Base-by-base conservation (phyloP, 2,797 vertebrate species). In the Ptychobarbus kaznakovi region DNA sequence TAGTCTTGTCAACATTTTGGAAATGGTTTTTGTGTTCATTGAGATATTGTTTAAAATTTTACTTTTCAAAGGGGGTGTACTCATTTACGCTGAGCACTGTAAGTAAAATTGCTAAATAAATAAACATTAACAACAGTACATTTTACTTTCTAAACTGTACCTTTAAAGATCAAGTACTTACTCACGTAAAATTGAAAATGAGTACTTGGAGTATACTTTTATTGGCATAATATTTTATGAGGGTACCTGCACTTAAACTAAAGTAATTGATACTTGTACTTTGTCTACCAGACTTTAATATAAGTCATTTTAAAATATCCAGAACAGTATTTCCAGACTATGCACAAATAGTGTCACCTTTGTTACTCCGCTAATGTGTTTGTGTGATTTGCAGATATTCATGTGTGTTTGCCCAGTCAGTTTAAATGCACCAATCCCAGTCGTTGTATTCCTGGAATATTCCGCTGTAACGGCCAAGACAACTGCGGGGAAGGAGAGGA, bases 341-440 rank as follows among this genome's bases (percentile, higher is more conserved):
- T 58, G 53, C 53, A 9, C n/a, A 72, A 72, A 72, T 6, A 72
- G 15, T n/a, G 16, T 35, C 28, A n/a, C 1, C 68, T 44, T 49
- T 46, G 22, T 65, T 18, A 46, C 1, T 28, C 3, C 11, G 6
- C 53, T 32, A 28, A 12, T 65, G 32, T 75, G 40, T 75, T 22
- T 58, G 35, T 80, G 20, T 72, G 46, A 89, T 20, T 56, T 38
- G 1, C 94, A 99, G 98, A 99, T 89, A 98, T 98, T 89, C 98
- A 99, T 0, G 98, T 99, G 38, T 99, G 98, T 87, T 91, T 99
- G 91, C 98, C 98, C 84, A 99, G 98, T 86, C 98, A 99, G 94
- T 99, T 99, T 92, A 99, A 99, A 86, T 99, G 98, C 91, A 97
- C 97, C 88, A 97, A 98, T 86, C 97, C 98, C 74, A 99, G 97